These are phyloP conservation scores for Cheumatopsyche charites DNA, from an alignment of 1,140 invertebrate species.

Conservation along the genomic window DNA sequence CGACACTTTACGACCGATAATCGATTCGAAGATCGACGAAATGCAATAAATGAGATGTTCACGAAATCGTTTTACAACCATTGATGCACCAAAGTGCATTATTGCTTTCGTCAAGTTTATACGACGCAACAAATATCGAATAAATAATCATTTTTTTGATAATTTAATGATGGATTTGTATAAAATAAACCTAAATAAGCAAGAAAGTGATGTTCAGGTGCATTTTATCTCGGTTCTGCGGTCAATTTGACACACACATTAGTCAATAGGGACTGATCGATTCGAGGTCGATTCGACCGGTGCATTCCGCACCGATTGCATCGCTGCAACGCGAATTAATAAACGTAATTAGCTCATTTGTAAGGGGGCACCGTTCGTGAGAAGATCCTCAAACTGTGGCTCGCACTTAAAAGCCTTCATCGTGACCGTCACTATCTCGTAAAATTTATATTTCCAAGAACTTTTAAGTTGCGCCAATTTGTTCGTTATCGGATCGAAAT, in stretches of 20 bases:
- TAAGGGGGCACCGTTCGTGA: no score
- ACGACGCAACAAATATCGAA: not conserved
- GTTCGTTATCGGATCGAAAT: no score
- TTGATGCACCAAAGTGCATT: constrained; percentile 1
- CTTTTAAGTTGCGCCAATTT: no score
- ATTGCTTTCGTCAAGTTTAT: not conserved
- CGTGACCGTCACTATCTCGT: no score
- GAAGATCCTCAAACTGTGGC: no score
- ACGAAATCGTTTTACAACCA: constrained; percentile 1
- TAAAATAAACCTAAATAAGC: no score
- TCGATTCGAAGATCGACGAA: not conserved
- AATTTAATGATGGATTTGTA: no score
- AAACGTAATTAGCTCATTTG: constrained; percentile 44
- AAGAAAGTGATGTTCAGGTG: no score
- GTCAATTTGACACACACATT: constrained; percentile 28
- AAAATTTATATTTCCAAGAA: no score
- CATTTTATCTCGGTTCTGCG: constrained; percentile 13
- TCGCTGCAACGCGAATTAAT: constrained; percentile 34
- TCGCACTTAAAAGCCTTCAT: no score
- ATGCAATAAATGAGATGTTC: constrained; percentile 2
- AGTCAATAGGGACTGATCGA: constrained; percentile 35
- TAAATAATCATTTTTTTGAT: no score
- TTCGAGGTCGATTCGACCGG: constrained; percentile 32
- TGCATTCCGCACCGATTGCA: constrained; percentile 33
- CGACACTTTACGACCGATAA: constrained; percentile 10